phyloP scores from a whole-genome alignment of 2,888 invertebrate genomes.

The Amitus sp. region DNA sequence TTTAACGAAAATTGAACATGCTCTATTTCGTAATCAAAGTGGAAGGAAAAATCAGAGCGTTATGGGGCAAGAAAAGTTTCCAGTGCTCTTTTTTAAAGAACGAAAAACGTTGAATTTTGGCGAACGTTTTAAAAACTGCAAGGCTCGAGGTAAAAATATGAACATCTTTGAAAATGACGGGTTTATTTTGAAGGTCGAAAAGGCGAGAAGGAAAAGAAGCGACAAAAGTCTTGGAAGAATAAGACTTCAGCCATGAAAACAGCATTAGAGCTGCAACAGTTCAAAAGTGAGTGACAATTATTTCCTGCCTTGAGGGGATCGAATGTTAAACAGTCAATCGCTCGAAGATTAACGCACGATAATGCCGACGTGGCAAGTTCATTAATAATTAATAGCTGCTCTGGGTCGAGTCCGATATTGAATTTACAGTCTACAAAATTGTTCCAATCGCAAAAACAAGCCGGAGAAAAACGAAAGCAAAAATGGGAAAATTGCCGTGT shows the following conservation, averaged over 20 bases:
- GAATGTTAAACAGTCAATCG: background rate
- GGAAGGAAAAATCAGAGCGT: no score
- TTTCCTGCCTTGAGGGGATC: conserved; percentile 2
- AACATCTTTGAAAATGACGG: no score
- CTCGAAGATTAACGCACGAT: no score
- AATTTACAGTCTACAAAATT: background rate
- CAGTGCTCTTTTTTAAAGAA: no score
- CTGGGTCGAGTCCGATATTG: background rate
- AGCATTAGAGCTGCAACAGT: conserved; percentile 54
- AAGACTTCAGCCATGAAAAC: conserved; percentile 55
- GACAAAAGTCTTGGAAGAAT: conserved; percentile 15
- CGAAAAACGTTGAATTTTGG: no score
- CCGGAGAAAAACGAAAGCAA: no score
- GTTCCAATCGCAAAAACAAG: no score
- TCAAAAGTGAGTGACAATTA: conserved; percentile 56
- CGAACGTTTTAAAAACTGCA: no score
- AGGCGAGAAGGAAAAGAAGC: conserved; percentile 23
- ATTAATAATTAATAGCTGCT: background rate
- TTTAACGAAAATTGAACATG: no score
- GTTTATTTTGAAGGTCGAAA: conserved; percentile 18
- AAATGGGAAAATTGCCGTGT: background rate
- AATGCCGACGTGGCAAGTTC: background rate
- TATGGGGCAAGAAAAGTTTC: no score
- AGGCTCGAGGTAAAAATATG: no score
- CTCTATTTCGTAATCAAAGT: no score